These are phyloP conservation scores for Enteromius unitaeniatus DNA, from an alignment of 2,797 vertebrate genomes.

Conservation along the genomic window DNA sequence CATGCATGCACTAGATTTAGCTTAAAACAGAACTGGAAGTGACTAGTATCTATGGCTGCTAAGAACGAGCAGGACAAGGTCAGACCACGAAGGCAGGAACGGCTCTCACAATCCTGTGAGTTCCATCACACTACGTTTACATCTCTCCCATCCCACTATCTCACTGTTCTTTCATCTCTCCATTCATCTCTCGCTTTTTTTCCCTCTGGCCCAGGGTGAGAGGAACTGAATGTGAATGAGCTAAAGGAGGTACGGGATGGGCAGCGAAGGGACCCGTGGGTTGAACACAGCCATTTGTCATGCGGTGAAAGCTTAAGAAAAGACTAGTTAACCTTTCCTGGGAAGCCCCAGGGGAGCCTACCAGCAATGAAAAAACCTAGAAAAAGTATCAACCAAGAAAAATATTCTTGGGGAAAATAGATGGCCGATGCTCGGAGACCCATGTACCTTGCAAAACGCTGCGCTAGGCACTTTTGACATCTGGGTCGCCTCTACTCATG, in stretches of 20 bases:
- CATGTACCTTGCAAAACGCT: constrained; percentile 56
- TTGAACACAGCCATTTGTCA: constrained; percentile 83
- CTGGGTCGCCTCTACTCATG: constrained; percentile 58
- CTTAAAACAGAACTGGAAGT: constrained; percentile 1
- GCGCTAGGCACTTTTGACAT: constrained; percentile 63
- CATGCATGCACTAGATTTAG: background rate
- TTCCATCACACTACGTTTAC: constrained; percentile 20
- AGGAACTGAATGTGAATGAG: constrained; percentile 48
- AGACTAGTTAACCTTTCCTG: constrained; percentile 86
- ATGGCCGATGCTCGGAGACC: constrained; percentile 50
- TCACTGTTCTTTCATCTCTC: constrained; percentile 17
- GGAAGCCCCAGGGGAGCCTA: constrained; percentile 71
- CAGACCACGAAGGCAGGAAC: constrained; percentile 28
- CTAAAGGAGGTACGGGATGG: constrained; percentile 67
- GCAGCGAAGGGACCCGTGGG: constrained; percentile 74
- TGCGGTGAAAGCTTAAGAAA: constrained; percentile 85
- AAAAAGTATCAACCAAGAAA: constrained; percentile 59
- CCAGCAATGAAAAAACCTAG: constrained; percentile 59
- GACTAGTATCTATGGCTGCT: constrained; percentile 19
- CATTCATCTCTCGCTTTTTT: background rate
- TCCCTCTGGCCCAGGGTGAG: background rate
- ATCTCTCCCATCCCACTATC: constrained; percentile 4
- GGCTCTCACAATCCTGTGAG: constrained; percentile 32
- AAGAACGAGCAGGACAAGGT: constrained; percentile 31
- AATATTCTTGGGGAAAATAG: constrained; percentile 59